phyloP scores from a whole-genome alignment of 2,888 invertebrate species.

The Oligia fasciuncula region DNA sequence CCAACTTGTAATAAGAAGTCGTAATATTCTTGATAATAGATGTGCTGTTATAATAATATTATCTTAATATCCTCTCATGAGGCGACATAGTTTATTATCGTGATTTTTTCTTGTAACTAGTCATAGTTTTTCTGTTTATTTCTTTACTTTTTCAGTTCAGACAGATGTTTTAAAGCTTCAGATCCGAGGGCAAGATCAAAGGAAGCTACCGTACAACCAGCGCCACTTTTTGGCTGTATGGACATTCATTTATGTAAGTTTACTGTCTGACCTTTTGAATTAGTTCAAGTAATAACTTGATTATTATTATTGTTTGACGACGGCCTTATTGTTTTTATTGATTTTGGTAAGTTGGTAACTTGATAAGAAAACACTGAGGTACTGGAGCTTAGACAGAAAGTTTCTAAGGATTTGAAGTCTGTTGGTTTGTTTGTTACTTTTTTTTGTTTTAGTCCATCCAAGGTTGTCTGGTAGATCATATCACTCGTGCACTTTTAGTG shows the following conservation, averaged over 20 bases:
- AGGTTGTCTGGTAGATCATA: neutral
- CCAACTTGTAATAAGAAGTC: slow-evolving; percentile 49
- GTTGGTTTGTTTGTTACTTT: too few species aligned
- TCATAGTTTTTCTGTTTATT: neutral
- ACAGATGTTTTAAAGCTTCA: neutral
- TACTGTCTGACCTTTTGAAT: neutral
- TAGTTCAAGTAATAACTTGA: neutral
- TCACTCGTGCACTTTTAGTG: too few species aligned
- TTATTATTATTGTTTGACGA: neutral
- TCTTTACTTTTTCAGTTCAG: neutral
- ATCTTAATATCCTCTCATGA: slow-evolving; percentile 35
- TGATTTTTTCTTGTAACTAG: neutral
- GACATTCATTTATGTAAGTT: neutral
- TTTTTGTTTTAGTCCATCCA: neutral
- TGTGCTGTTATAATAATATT: slow-evolving; percentile 18
- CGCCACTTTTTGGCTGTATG: neutral
- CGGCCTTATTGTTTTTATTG: neutral
- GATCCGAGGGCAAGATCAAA: neutral
- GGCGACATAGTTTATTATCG: neutral
- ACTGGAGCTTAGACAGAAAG: neutral
- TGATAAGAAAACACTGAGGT: neutral
- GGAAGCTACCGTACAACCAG: neutral
- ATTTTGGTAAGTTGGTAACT: neutral
- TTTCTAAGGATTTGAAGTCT: too few species aligned
- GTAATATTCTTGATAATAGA: slow-evolving; percentile 37